These are phyloP conservation scores for Trichonephila clavipes DNA, from an alignment of 1,140 invertebrate species.

Conservation along the genomic window DNA sequence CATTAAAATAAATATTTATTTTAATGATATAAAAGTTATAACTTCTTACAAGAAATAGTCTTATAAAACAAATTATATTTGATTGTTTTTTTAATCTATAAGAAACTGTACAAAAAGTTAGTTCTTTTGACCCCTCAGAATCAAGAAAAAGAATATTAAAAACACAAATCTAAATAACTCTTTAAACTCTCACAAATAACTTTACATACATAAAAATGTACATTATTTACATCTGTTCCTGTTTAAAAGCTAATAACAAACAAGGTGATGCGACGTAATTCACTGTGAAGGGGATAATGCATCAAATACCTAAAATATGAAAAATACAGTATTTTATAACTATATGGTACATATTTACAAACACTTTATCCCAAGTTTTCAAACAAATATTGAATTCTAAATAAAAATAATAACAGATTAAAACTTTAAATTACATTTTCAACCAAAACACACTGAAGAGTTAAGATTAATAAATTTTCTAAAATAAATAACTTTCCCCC, in stretches of 20 bases:
- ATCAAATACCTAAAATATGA: slow-evolving; percentile 17
- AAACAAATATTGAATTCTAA: no score
- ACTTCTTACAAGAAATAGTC: slow-evolving; percentile 18
- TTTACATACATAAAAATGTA: slow-evolving; percentile 40
- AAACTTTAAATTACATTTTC: no score
- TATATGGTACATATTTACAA: no score
- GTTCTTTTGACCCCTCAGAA: not conserved
- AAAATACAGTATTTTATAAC: not conserved
- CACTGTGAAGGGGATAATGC: not conserved
- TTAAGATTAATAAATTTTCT: no score
- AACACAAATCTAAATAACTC: slow-evolving; percentile 24
- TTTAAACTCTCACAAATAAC: not conserved
- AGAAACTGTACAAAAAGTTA: slow-evolving; percentile 3
- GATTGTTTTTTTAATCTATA: not conserved
- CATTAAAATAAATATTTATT: not conserved
- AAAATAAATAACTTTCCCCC: no score
- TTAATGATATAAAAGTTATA: slow-evolving; percentile 2
- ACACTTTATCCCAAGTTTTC: no score
- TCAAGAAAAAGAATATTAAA: slow-evolving; percentile 11
- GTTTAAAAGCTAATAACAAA: not conserved
- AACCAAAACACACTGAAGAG: no score
- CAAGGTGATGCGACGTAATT: not conserved
- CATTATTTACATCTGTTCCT: slow-evolving; percentile 36
- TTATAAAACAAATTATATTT: not conserved
- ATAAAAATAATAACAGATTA: no score